These are phyloP conservation scores for Pyrrhosoma nymphula DNA, from an alignment of 2,888 invertebrate species.

Conservation along the genomic window DNA sequence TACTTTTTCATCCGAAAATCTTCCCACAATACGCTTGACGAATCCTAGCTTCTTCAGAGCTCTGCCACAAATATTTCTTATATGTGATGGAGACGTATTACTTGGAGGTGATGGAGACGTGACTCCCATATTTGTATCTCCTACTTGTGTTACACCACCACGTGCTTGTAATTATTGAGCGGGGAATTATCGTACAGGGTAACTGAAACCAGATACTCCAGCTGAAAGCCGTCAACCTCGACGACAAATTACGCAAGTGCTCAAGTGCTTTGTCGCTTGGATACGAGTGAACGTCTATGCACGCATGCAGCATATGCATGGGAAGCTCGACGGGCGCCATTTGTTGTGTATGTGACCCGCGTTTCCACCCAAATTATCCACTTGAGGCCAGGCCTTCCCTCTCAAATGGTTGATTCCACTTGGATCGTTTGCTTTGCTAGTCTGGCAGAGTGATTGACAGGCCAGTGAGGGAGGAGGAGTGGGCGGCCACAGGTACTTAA, in stretches of 20 bases:
- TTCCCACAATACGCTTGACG: too few relatives aligned
- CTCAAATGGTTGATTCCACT: slow-evolving; percentile 50
- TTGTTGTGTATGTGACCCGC: slow-evolving; percentile 38
- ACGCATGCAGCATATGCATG: background rate
- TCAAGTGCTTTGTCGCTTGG: background rate
- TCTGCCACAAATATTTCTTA: too few relatives aligned
- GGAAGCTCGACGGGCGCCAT: slow-evolving; percentile 23
- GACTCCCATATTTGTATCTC: too few relatives aligned
- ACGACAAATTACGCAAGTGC: slow-evolving; percentile 8
- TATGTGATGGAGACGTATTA: too few relatives aligned
- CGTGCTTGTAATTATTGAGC: background rate
- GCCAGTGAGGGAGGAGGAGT: background rate
- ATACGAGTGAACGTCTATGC: background rate
- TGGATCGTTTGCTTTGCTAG: slow-evolving; percentile 28
- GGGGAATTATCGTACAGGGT: background rate
- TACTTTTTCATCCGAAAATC: too few relatives aligned
- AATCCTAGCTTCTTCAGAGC: too few relatives aligned
- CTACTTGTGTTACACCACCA: too few relatives aligned
- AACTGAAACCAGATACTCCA: background rate
- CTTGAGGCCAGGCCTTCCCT: slow-evolving; percentile 1
- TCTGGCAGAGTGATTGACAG: slow-evolving; percentile 44
- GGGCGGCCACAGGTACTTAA: slow-evolving; percentile 37
- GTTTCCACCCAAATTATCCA: slow-evolving; percentile 52
- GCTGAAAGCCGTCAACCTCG: background rate
- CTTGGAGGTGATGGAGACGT: too few relatives aligned